Percentiles rank a stretch among this genome's conserved stretches.
These are phyloP conservation scores for Dolichallabes microphthalmus DNA, from an alignment of 2,113 vertebrate species.

Conservation along the genomic window DNA sequence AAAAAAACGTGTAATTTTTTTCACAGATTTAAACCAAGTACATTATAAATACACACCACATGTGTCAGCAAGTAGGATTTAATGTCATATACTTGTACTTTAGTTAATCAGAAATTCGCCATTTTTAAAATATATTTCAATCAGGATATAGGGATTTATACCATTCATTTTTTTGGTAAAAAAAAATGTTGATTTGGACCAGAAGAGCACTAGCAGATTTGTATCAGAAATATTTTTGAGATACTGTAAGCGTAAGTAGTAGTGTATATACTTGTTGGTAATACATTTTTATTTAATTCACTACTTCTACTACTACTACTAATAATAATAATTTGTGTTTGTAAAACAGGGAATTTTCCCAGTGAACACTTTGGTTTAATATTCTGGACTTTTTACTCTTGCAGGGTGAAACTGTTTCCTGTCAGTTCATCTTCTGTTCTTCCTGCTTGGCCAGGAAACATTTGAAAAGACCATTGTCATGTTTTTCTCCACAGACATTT, in stretches of 20 bases:
- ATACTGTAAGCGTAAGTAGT: conserved; percentile 29
- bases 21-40: conserved; percentile 41
- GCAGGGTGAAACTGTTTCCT: not conserved
- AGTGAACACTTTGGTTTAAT: not conserved
- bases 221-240: conserved; percentile 23
- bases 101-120: not conserved
- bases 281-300: not conserved
- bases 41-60: conserved; percentile 21
- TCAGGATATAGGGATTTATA: conserved; percentile 29
- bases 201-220: conserved; percentile 40
- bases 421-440: not conserved
- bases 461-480: not conserved
- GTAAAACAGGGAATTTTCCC: not conserved
- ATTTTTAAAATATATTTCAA: not conserved
- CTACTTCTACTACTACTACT: not conserved
- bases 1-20: conserved; percentile 30
- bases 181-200: conserved; percentile 45
- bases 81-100: not conserved
- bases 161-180: not conserved
- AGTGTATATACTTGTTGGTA: conserved; percentile 12
- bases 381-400: not conserved
- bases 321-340: not conserved
- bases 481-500: not conserved
- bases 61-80: conserved; percentile 25
- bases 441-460: not conserved